Base-by-base conservation (phyloP, 2,888 invertebrate genomes). In the Leptura quadrifasciata region DNA sequence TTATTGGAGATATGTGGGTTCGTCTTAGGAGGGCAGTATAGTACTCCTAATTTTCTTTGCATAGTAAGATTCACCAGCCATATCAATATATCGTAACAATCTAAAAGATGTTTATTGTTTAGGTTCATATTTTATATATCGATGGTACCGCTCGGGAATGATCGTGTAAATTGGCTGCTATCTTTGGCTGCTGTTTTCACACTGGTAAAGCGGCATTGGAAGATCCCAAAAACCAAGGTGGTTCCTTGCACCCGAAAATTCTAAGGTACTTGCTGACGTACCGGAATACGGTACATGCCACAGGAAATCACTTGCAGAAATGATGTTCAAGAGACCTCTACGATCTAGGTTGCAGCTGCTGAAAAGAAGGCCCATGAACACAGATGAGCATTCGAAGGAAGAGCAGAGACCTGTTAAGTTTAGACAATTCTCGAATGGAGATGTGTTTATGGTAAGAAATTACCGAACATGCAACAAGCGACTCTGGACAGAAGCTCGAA, bases 281-380 rank as follows among this genome's bases (percentile, higher is more conserved):
- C 35, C 39, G 65, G 15, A 75, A 57, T 58, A 52, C 54, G 6
- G 60, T 52, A 52, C 76, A 79, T 68, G 24, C 52, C 20, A 63
- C 57, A 52, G 54, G n/a, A 68, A 75, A 72, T 39, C 76, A 47
- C 77, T 75, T 58, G 58, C 79, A 55, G 64, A 75, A 70, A 47
- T 75, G n/a, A 17, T 76, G 24, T 73, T 72, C 72, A 72, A 74
- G n/a, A 52, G 52, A 31, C 47, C 52, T 18, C 27, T 75, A 12
- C 39, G 75, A 27, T 68, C 58, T 17, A 68, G 72, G 27, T 58
- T 75, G 35, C 35, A 52, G 15, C 35, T 76, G n/a, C 39, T 76
- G 18, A 35, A 54, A 27, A 64, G 64, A 17, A 72, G 31, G 20
- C 24, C 18, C 17, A 52, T 24, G 4, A 61, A 17, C n/a, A 12